These are phyloP conservation scores for Kryptolebias marmoratus DNA, from an alignment of 2,113 vertebrate species.

Conservation along the genomic window DNA sequence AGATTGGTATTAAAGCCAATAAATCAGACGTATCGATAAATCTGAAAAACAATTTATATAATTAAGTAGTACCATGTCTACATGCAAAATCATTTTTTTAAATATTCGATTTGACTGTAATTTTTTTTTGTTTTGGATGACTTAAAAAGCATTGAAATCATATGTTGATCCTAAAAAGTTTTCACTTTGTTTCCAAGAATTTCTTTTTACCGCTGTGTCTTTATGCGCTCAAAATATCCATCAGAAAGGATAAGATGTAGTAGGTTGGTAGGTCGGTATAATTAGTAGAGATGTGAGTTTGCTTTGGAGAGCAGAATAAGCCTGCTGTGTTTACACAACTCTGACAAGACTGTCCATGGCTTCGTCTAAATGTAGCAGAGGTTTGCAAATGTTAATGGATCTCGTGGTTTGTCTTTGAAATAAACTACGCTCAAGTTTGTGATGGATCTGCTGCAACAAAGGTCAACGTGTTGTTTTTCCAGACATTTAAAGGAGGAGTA, in stretches of 20 bases:
- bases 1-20: not conserved
- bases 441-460: not conserved
- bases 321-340: slow-evolving; percentile 8
- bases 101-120: too few species aligned
- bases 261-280: not conserved
- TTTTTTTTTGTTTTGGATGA: too few species aligned
- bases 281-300: not conserved
- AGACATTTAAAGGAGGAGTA: too few species aligned
- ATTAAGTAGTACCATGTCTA: too few species aligned
- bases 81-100: too few species aligned
- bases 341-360: slow-evolving; percentile 17
- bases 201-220: too few species aligned
- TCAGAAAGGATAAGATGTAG: too few species aligned
- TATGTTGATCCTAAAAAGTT: too few species aligned
- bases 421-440: not conserved
- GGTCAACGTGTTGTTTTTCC: not conserved
- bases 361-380: not conserved
- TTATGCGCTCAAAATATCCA: too few species aligned
- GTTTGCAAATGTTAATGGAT: not conserved
- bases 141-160: too few species aligned
- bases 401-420: not conserved
- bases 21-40: not conserved
- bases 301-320: not conserved
- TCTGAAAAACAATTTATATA: too few species aligned
- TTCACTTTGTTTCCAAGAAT: too few species aligned